Evolutionary conservation across 2,888 invertebrate species (phyloP).

Genomic region (Parnassius apollo): DNA sequence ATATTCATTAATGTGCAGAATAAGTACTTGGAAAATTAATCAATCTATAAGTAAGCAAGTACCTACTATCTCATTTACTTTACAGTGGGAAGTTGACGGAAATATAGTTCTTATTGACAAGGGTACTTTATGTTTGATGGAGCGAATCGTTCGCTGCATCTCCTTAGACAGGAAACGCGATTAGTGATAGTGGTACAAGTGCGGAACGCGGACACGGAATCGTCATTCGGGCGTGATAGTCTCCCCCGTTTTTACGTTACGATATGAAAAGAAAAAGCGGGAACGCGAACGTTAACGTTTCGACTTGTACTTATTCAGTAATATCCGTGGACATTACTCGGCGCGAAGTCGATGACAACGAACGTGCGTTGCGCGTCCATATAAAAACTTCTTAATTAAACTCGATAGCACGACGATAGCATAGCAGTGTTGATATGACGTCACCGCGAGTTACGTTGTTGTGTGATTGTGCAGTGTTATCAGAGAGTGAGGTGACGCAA

Average conservation of each 20-base stretch:
- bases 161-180: constrained; percentile 26
- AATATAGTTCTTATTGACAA: constrained; percentile 7
- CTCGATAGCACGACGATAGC: neutral
- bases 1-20: too few relatives aligned
- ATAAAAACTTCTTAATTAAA: neutral
- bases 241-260: constrained; percentile 16
- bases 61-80: neutral
- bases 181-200: constrained; percentile 42
- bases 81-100: constrained; percentile 7
- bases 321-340: constrained; percentile 41
- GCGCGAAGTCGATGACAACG: constrained; percentile 40
- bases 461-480: constrained; percentile 26
- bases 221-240: constrained; percentile 18
- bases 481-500: constrained; percentile 20
- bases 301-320: neutral
- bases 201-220: constrained; percentile 50
- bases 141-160: constrained; percentile 35
- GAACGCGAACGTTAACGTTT: constrained; percentile 24
- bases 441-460: constrained; percentile 19
- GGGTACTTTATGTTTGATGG: constrained; percentile 1
- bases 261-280: constrained; percentile 37
- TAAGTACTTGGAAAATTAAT: neutral
- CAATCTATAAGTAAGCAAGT: constrained; percentile 1
- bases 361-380: constrained; percentile 38
- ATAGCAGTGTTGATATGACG: constrained; percentile 19